Evolutionary conservation across 2,888 invertebrate genomes (phyloP).

Genomic region (Hymenopus coronatus): DNA sequence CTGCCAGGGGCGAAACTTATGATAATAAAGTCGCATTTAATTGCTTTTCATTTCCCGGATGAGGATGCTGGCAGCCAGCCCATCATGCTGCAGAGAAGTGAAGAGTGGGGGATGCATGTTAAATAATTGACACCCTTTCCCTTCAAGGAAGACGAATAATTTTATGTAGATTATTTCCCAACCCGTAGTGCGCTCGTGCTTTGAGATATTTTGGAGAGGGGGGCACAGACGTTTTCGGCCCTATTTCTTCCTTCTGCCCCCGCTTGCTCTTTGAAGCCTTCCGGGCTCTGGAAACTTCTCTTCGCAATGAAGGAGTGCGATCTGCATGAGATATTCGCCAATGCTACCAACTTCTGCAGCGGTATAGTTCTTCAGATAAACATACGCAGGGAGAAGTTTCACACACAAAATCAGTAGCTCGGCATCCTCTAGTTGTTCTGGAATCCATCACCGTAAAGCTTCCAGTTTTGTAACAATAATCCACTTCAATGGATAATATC

Average conservation of each 20-base stretch:
- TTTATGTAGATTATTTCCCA: conserved; percentile 10
- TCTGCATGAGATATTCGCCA: background rate
- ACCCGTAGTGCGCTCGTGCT: background rate
- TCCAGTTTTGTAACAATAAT: too few relatives aligned
- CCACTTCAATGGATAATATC: too few relatives aligned
- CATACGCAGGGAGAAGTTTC: too few relatives aligned
- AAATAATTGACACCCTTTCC: background rate
- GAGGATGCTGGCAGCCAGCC: background rate
- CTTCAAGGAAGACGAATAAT: background rate
- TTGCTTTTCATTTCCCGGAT: conserved; percentile 7
- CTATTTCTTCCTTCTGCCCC: background rate
- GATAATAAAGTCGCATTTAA: conserved; percentile 2
- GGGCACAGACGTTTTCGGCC: background rate
- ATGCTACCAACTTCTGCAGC: background rate
- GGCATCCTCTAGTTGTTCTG: too few relatives aligned
- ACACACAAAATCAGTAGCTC: too few relatives aligned
- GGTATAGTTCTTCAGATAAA: background rate
- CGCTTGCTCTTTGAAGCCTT: background rate
- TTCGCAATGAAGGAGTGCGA: background rate
- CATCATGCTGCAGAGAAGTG: background rate
- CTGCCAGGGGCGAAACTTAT: background rate
- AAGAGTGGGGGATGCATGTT: background rate
- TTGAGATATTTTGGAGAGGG: background rate
- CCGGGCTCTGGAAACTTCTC: background rate
- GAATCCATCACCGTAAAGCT: too few relatives aligned